phyloP scores from a whole-genome alignment of 2,888 invertebrate species.

The Strigamia transsilvanica region DNA sequence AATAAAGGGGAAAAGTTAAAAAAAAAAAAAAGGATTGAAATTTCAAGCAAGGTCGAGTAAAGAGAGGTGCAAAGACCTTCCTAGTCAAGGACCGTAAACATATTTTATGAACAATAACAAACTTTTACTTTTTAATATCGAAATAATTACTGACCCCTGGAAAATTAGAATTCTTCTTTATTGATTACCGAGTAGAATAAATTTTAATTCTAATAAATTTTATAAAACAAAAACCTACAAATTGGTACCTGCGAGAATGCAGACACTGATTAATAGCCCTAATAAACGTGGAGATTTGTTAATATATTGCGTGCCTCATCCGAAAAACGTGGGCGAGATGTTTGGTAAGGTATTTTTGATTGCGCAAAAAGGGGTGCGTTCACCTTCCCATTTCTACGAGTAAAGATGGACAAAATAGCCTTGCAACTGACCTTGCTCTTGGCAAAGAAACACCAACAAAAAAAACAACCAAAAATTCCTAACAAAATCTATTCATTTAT shows the following conservation, averaged over 20 bases:
- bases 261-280: not conserved
- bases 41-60: conserved; percentile 11
- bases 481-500: too few species aligned
- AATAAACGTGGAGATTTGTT: not conserved
- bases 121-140: conserved; percentile 7
- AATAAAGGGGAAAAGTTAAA: not conserved
- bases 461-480: too few species aligned
- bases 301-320: not conserved
- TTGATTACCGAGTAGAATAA: too few species aligned
- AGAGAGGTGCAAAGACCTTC: conserved; percentile 15
- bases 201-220: too few species aligned
- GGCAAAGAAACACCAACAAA: not conserved
- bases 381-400: not conserved
- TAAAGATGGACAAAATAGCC: conserved; percentile 14
- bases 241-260: not conserved
- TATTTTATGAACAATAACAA: conserved; percentile 26
- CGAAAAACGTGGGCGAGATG: conserved; percentile 10
- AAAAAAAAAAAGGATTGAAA: not conserved
- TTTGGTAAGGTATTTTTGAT: conserved; percentile 15
- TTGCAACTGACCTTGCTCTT: conserved; percentile 30
- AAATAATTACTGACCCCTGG: not conserved
- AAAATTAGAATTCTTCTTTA: too few species aligned
- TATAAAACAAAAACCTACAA: too few species aligned
- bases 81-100: conserved; percentile 16
- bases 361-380: conserved; percentile 21